A percentile compares a stretch with the other conserved stretches of the same genome.
Conservation (phyloP, 2,888 invertebrate species). For the Pseudoips prasinana region DNA sequence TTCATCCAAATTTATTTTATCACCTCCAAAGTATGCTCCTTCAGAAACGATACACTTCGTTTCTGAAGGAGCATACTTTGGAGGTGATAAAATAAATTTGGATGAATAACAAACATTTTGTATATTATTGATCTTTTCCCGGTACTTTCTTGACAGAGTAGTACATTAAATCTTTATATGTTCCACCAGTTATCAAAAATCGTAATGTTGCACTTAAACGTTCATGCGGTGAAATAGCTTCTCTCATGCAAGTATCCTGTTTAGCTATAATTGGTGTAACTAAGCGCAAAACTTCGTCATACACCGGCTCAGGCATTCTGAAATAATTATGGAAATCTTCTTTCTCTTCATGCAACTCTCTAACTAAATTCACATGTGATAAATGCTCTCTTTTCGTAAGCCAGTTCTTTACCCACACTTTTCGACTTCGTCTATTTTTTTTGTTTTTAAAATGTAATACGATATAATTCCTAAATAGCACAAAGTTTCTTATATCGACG, state of each 20-base stretch:
- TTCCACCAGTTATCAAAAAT: slow-evolving; percentile 11
- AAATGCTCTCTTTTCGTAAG: slow-evolving; percentile 17
- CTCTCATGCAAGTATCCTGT: slow-evolving; percentile 16
- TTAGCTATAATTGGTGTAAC: slow-evolving; percentile 17
- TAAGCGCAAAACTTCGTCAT: neutral
- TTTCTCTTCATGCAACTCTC: slow-evolving; percentile 4
- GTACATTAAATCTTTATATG: slow-evolving; percentile 5
- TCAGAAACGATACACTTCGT: no score
- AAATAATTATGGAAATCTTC: slow-evolving; percentile 6
- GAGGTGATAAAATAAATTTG: no score
- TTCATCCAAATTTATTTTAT: no score
- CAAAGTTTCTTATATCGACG: slow-evolving; percentile 1
- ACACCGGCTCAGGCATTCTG: slow-evolving; percentile 1
- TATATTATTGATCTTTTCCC: no score
- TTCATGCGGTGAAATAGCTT: slow-evolving; percentile 17
- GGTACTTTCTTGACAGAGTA: no score
- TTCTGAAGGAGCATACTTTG: no score
- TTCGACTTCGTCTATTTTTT: neutral
- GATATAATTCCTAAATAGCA: slow-evolving; percentile 1
- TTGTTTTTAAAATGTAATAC: slow-evolving; percentile 1
- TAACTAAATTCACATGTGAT: slow-evolving; percentile 19
- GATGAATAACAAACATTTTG: no score
- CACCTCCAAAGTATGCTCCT: no score
- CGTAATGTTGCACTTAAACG: slow-evolving; percentile 14
- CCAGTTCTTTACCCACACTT: slow-evolving; percentile 17